Conservation (phyloP, 2,113 vertebrate species). For the Tretioscincus oriximinensis region DNA sequence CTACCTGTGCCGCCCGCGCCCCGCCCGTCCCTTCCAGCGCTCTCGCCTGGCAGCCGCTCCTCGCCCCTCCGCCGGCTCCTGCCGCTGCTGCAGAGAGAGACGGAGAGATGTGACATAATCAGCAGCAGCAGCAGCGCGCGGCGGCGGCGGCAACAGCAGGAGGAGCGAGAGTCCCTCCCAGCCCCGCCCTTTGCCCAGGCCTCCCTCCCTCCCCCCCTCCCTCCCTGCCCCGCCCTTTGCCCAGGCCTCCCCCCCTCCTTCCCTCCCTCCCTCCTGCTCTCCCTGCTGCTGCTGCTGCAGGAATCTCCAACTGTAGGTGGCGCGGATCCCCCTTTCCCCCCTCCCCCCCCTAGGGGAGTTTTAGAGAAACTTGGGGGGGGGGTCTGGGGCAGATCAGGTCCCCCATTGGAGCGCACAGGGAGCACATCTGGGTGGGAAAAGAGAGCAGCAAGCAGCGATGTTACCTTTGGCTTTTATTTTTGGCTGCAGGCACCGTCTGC, state of each 20-base stretch:
- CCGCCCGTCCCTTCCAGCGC: not conserved
- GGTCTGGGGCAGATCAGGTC: not conserved
- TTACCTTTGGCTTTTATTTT: too few species aligned
- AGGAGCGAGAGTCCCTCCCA: not conserved
- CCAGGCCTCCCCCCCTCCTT: not conserved
- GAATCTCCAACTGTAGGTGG: not conserved
- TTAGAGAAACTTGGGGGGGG: not conserved
- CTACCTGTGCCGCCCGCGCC: constrained; percentile 26
- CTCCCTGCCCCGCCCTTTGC: not conserved
- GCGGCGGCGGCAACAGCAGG: not conserved
- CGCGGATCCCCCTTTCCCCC: not conserved
- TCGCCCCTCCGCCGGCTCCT: not conserved
- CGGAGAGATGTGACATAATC: constrained; percentile 34
- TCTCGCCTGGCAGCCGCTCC: not conserved
- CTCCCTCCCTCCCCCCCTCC: not conserved
- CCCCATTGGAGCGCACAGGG: not conserved
- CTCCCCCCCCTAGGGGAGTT: not conserved
- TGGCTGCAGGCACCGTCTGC: too few species aligned
- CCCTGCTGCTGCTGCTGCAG: not conserved
- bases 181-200: not conserved
- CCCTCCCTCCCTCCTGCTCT: not conserved
- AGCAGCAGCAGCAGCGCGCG: not conserved
- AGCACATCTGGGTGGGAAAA: too few species aligned
- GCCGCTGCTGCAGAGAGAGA: not conserved
- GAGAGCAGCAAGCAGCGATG: too few species aligned